Conservation (phyloP, 1,140 invertebrate species). For the Cydia strobilella region DNA sequence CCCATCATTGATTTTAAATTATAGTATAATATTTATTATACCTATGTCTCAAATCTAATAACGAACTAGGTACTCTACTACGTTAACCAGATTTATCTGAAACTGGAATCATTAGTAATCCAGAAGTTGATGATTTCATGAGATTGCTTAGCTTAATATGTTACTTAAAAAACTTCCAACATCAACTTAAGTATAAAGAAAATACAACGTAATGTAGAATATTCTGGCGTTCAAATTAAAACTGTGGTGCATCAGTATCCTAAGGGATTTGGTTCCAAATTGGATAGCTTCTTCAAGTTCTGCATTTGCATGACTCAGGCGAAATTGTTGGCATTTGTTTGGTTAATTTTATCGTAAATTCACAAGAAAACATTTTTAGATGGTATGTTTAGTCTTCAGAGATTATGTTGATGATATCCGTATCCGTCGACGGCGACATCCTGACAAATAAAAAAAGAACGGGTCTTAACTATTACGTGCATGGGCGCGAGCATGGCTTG, state of each 20-base stretch:
- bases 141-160: not conserved
- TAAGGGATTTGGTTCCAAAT: slow-evolving; percentile 62
- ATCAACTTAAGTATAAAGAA: slow-evolving; percentile 36
- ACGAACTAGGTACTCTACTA: too few relatives aligned
- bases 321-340: slow-evolving; percentile 38
- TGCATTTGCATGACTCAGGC: slow-evolving; percentile 62
- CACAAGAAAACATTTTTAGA: not conserved
- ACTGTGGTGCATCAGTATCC: slow-evolving; percentile 60
- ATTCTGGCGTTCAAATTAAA: slow-evolving; percentile 62
- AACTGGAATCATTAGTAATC: too few relatives aligned
- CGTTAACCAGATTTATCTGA: too few relatives aligned
- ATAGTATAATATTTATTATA: too few relatives aligned
- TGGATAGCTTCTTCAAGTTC: slow-evolving; percentile 65
- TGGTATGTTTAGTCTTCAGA: too few relatives aligned
- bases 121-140: not conserved
- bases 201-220: slow-evolving; percentile 47
- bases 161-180: slow-evolving; percentile 22
- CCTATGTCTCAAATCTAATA: too few relatives aligned
- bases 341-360: not conserved
- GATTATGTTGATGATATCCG: too few relatives aligned
- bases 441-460: too few relatives aligned
- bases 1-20: too few relatives aligned
- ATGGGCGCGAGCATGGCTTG: too few relatives aligned
- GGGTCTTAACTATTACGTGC: too few relatives aligned
- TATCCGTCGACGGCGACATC: too few relatives aligned